Base-by-base conservation (phyloP, 2,797 vertebrate genomes). In the Meda fulgida region DNA sequence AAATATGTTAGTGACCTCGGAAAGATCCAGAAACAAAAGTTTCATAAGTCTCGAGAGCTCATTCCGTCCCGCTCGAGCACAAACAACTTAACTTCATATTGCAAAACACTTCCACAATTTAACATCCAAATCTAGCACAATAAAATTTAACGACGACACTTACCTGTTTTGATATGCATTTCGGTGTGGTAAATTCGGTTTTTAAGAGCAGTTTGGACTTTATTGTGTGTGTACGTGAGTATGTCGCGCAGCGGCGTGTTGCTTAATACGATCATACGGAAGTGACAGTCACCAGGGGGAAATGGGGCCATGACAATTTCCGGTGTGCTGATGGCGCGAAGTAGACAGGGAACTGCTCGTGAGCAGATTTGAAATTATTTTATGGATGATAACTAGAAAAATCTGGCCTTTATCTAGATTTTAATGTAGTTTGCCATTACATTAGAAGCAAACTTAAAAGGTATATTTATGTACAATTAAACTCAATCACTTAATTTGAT, bases 141-240 rank as follows among this genome's bases (percentile, higher is more conserved):
- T 63, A 18, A 2, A 1, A 0, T 1, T 29, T 10, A 19, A 14
- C 36, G 3, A 0, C 0, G 3, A 63, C 10, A 0, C 34, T 84
- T 85, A 96, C 95, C 93, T 91, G 95, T 93, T 92, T 96, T 96
- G 90, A 96, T 96, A 92, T 96, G 95, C 95, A 96, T 96, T 82
- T 95, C 94, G 90, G 66, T 4, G 87, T 40, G 75, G 13, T 60
- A 55, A 43, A 58, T 58, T 77, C 36, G 53, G 19, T 26, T 51
- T 73, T 38, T 26, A 13, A 81, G 3, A 36, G 11, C 18, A n/a
- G 83, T 80, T 75, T 58, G 70, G 77, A 60, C 46, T 72, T 80
- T 40, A 40, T 58, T 73, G 77, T 85, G 77, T 85, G 84, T 29
- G 7, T 43, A 78, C 69, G 77, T 85, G 40, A 63, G 31, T 51